These are phyloP conservation scores for Drosophila neonasuta DNA, from an alignment of 2,888 invertebrate species.

Conservation along the genomic window DNA sequence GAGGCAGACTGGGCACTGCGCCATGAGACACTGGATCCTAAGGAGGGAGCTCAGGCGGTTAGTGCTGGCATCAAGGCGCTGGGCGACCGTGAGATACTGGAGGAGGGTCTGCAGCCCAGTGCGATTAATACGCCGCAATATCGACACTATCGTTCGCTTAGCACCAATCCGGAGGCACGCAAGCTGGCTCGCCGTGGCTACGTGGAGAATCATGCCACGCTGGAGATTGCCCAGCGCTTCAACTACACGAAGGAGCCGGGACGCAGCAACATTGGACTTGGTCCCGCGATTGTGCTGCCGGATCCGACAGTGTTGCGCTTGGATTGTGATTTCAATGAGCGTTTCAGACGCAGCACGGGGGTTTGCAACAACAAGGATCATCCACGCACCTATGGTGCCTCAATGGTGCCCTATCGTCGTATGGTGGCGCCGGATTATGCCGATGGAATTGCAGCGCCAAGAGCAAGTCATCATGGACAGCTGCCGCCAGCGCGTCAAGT, in stretches of 20 bases:
- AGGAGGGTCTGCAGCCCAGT: conserved; percentile 82
- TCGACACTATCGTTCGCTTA: conserved; percentile 88
- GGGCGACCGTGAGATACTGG: conserved; percentile 84
- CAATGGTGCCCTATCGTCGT: conserved; percentile 88
- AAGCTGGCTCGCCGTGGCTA: conserved; percentile 86
- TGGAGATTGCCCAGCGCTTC: conserved; percentile 84
- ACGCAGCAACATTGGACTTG: conserved; percentile 80
- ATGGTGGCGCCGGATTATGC: conserved; percentile 89
- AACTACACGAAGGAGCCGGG: conserved; percentile 79
- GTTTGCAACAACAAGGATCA: conserved; percentile 89
- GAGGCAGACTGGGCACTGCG: conserved; percentile 67
- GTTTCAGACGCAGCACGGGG: conserved; percentile 88
- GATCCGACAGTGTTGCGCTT: conserved; percentile 67
- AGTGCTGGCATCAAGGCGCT: conserved; percentile 85
- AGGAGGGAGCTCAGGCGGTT: conserved; percentile 82
- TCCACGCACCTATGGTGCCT: conserved; percentile 87
- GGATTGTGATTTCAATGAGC: conserved; percentile 82
- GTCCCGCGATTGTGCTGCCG: conserved; percentile 77
- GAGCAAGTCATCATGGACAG: conserved; percentile 81
- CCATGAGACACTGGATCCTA: conserved; percentile 40
- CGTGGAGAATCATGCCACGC: conserved; percentile 87
- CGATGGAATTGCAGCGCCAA: conserved; percentile 88
- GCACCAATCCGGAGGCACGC: conserved; percentile 85
- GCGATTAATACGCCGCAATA: conserved; percentile 86
- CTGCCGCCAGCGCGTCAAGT: conserved; percentile 90